A percentile compares a stretch with the other conserved stretches of the same genome.
Evolutionary conservation across 2,113 vertebrate species (phyloP).

Genomic region (Urocynchramus pylzowi): DNA sequence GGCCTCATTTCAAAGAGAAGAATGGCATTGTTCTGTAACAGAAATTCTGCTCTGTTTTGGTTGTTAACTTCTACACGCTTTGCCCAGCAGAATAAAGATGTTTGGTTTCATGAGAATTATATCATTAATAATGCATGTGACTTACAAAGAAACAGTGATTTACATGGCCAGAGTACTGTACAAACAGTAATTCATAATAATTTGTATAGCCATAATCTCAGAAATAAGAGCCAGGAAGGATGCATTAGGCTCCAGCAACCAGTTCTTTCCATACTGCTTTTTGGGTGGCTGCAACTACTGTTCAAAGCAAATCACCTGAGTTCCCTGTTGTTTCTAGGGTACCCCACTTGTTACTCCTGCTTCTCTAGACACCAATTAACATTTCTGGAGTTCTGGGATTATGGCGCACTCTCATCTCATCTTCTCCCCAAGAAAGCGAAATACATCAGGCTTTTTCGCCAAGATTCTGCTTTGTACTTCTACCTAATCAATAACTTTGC

Average conservation of each 20-base stretch:
- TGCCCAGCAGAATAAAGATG: neutral
- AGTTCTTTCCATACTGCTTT: neutral
- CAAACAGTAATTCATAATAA: neutral
- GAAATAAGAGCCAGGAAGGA: neutral
- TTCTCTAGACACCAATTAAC: neutral
- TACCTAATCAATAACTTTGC: neutral
- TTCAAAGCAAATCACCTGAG: neutral
- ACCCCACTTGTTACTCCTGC: neutral
- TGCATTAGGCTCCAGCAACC: neutral
- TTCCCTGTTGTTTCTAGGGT: neutral
- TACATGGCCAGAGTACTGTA: neutral
- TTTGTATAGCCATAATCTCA: neutral
- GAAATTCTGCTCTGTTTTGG: neutral
- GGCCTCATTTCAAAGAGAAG: conserved; percentile 1
- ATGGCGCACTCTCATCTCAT: neutral
- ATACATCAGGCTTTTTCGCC: neutral
- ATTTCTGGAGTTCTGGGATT: neutral
- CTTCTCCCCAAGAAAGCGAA: neutral
- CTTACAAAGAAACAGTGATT: neutral
- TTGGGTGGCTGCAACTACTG: neutral
- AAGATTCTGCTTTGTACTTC: neutral
- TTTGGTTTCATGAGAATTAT: neutral
- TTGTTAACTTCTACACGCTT: neutral
- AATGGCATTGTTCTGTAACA: neutral
- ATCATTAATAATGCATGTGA: neutral